Evolutionary conservation across 2,113 vertebrate species (phyloP).

Genomic region (Gobius niger): DNA sequence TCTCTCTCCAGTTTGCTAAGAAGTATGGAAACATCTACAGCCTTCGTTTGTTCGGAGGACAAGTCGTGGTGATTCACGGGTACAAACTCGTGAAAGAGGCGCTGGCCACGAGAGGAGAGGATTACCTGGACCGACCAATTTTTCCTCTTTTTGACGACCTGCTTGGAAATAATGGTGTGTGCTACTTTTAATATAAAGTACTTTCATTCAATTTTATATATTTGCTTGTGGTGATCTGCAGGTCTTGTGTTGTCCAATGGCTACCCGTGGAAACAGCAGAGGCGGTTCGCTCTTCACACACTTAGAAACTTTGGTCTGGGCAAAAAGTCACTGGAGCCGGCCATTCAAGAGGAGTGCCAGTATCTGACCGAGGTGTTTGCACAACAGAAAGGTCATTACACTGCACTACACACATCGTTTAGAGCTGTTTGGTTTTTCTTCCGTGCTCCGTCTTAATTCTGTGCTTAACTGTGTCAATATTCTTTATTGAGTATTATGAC

Average conservation of each 20-base stretch:
- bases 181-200: not conserved
- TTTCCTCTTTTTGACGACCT: slow-evolving; percentile 15
- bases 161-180: slow-evolving; percentile 57
- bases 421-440: too few relatives aligned
- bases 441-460: too few relatives aligned
- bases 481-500: too few relatives aligned
- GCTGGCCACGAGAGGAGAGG: slow-evolving; percentile 71
- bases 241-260: slow-evolving; percentile 69
- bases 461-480: too few relatives aligned
- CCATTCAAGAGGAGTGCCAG: slow-evolving; percentile 77
- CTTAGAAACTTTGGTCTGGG: slow-evolving; percentile 83
- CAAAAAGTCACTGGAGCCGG: slow-evolving; percentile 73
- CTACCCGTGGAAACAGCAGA: slow-evolving; percentile 74
- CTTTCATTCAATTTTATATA: not conserved
- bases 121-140: slow-evolving; percentile 58
- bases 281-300: slow-evolving; percentile 76
- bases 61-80: slow-evolving; percentile 59
- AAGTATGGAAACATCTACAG: slow-evolving; percentile 75
- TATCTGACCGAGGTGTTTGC: slow-evolving; percentile 67
- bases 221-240: slow-evolving; percentile 26
- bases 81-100: slow-evolving; percentile 75
- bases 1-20: slow-evolving; percentile 56
- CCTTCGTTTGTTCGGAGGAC: slow-evolving; percentile 4
- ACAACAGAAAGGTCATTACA: slow-evolving; percentile 70
- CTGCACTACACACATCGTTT: too few relatives aligned